These are phyloP conservation scores for Napeogenes inachia DNA, from an alignment of 2,888 invertebrate genomes.

Conservation along the genomic window DNA sequence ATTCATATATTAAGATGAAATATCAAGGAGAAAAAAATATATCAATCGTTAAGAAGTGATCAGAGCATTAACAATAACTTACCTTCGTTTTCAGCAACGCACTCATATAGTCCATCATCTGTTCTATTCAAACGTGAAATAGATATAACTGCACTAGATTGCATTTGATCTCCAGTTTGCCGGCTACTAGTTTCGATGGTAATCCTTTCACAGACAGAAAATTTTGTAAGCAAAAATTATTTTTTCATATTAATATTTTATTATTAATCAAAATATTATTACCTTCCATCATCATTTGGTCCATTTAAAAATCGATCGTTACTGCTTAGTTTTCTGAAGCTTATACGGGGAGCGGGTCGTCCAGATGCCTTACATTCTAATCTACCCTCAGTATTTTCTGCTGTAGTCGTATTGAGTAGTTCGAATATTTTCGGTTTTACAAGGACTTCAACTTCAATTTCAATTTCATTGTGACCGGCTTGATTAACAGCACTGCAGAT, in stretches of 20 bases:
- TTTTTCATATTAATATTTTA: neutral
- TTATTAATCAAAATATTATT: constrained; percentile 16
- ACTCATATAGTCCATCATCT: constrained; percentile 93
- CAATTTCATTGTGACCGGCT: constrained; percentile 84
- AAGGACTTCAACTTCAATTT: constrained; percentile 82
- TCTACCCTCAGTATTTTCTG: constrained; percentile 79
- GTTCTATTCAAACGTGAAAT: constrained; percentile 81
- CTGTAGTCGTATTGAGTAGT: constrained; percentile 83
- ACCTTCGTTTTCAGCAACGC: constrained; percentile 87
- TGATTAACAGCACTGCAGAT: constrained; percentile 88
- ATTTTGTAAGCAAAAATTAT: constrained; percentile 1
- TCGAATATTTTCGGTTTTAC: constrained; percentile 90
- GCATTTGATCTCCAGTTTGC: constrained; percentile 69
- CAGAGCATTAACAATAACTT: neutral
- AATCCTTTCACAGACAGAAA: constrained; percentile 65
- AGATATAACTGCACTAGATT: constrained; percentile 80
- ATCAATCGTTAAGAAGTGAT: too few species aligned
- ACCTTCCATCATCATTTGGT: constrained; percentile 79
- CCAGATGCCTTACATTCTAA: constrained; percentile 88
- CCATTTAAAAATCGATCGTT: constrained; percentile 81
- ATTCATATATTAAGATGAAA: neutral
- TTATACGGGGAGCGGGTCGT: constrained; percentile 86
- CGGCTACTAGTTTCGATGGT: constrained; percentile 75
- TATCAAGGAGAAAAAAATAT: too few species aligned
- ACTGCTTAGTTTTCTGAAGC: constrained; percentile 86